Evolutionary conservation across 2,888 invertebrate species (phyloP), one percentile per base, ranked within the genome.

Genomic region (Hydriomena furcata): DNA sequence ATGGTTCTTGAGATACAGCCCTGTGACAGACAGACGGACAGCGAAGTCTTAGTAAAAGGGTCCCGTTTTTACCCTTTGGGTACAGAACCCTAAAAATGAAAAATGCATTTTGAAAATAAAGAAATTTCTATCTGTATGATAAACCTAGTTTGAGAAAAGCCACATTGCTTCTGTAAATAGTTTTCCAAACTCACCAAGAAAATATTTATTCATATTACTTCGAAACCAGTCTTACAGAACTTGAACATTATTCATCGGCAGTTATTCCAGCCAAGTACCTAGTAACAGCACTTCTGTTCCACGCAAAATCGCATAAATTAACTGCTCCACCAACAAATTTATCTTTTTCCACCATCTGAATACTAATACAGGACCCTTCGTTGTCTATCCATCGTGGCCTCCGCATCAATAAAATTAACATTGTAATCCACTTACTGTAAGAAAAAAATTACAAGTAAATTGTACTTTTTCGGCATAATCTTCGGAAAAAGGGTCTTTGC

Each of bases 351-450:
- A 77, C 84, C 83, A 84, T 84, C 88, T 71, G 89, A 80, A 88
- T 89, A 89, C 88, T 89, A 88, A 89, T 87, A 82, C 71, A 57
- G 59, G 61, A 65, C 69, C 70, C 74, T 66, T 58, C 60, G 52
- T 52, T 53, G 73, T 79, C 79, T 79, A 80, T 80, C 71, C 81
- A 75, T 82, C 65, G 81, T 73, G 73, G 81, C 71, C 73, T 77
- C 68, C 68, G 80, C 86, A 84, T 87, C 87, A 84, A 86, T 88
- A 84, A 89, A 89, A 89, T 89, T 88, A 88, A 87, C 87, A 88
- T 88, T 82, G 82, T 89, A 85, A 88, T 88, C 87, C 82, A 86
- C 84, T 88, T 87, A 85, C 71, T 77, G 76, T 76, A 72, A 66
- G 73, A 80, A 83, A 73, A 17, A 87, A 82, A 82, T 79, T 81